Base-by-base conservation (phyloP, 2,888 invertebrate genomes). In the Prenolepis imparis region DNA sequence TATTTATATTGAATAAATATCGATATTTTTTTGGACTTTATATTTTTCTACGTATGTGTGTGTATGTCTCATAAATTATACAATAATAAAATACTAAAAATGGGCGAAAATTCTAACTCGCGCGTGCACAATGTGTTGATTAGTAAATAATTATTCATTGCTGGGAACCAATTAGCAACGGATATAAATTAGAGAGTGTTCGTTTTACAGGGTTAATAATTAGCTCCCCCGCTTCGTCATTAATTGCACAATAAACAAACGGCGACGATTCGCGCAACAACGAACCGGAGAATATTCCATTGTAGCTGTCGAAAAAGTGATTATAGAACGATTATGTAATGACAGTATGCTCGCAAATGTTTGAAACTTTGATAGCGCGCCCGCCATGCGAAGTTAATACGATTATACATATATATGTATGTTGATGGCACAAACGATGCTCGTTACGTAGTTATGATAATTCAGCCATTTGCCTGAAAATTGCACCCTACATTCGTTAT, bases 121-220 rank as follows among this genome's bases (percentile, higher is more conserved):
- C 55, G 48, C 32, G n/a, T n/a, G 28, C 28, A n/a, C 67, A 39
- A 73, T 59, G 59, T 77, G 63, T 80, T 87, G 88, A 87, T 89
- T 88, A 87, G 67, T 52, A 80, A 87, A 77, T 87, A 88, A 89
- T 88, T 88, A 81, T 73, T 70, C 68, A 77, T 82, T 68, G 75
- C 83, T 84, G 74, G 84, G 57, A 84, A 82, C 73, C 80, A 88
- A 87, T 88, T 88, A 88, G 84, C 87, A 73, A 77, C 82, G 55
- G 83, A 82, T 77, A 75, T 81, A 84, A 84, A 87, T 88, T 88
- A 88, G 84, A 84, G 81, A 28, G 59, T 59, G 73, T 59, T 61
- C 66, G 41, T 88, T 89, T 89, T 89, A 84, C 68, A 80, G 72
- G 73, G 83, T 63, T 66, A 87, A 88, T 89, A 87, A 89, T 89